These are phyloP conservation scores for Epistrophella euchroma DNA, from an alignment of 2,888 invertebrate genomes.

Conservation along the genomic window DNA sequence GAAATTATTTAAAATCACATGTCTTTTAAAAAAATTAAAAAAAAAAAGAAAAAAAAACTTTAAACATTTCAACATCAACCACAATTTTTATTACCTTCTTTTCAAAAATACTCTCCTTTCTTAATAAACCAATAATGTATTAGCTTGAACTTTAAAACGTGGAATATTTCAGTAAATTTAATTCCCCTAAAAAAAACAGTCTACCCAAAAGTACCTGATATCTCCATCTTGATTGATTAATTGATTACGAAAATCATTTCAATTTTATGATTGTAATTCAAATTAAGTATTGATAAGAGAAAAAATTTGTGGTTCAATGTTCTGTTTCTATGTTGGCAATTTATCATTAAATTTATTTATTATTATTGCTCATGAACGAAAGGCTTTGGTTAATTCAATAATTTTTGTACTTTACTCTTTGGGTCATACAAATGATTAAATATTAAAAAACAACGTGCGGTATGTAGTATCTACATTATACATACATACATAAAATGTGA, in stretches of 20 bases:
- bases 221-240: not conserved
- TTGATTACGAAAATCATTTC: conserved; percentile 5
- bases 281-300: not conserved
- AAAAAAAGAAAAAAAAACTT: too few species aligned
- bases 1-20: too few species aligned
- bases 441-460: not conserved
- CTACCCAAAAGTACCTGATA: too few species aligned
- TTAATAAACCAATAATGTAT: too few species aligned
- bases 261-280: conserved; percentile 10
- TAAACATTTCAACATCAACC: too few species aligned
- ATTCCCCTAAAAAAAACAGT: too few species aligned
- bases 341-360: conserved; percentile 5
- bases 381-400: conserved; percentile 1
- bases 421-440: not conserved
- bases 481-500: not conserved
- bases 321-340: conserved; percentile 14
- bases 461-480: not conserved
- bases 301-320: conserved; percentile 10
- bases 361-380: conserved; percentile 6
- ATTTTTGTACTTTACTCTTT: conserved; percentile 8
- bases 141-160: too few species aligned
- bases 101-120: too few species aligned
- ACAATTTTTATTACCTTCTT: too few species aligned
- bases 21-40: too few species aligned
- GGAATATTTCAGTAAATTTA: too few species aligned